Percentiles rank a stretch among this genome's conserved stretches.
These are phyloP conservation scores for Brachylomia viminalis DNA, from an alignment of 2,888 invertebrate species.

Conservation along the genomic window DNA sequence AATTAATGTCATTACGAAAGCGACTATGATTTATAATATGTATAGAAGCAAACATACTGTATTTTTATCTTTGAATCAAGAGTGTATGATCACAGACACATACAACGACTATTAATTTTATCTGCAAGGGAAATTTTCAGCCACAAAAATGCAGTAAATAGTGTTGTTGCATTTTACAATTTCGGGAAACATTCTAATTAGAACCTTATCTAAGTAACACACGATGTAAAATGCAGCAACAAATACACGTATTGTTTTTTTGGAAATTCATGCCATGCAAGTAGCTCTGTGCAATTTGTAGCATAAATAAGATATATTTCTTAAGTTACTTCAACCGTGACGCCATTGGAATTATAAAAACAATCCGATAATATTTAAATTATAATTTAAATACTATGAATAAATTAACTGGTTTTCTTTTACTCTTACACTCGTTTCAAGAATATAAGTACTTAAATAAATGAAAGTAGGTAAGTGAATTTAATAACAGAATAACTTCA, in stretches of 20 bases:
- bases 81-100: not conserved
- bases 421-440: not conserved
- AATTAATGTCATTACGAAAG: not conserved
- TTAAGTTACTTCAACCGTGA: not conserved
- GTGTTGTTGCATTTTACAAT: constrained; percentile 11
- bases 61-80: not conserved
- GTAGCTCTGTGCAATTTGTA: constrained; percentile 18
- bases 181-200: not conserved
- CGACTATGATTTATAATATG: not conserved
- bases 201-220: not conserved
- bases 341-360: not conserved
- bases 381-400: constrained; percentile 1
- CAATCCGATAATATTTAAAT: not conserved
- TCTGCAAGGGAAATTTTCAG: not conserved
- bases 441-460: too few species aligned
- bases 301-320: constrained; percentile 24
- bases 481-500: constrained; percentile 1
- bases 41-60: constrained; percentile 5
- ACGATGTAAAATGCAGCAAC: constrained; percentile 22
- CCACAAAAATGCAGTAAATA: not conserved
- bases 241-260: not conserved
- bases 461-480: too few species aligned
- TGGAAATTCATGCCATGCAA: constrained; percentile 16
- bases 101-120: too few species aligned
- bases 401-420: not conserved